Base-by-base conservation (phyloP, 2,113 vertebrate species). In the Gobiocypris rarus region DNA sequence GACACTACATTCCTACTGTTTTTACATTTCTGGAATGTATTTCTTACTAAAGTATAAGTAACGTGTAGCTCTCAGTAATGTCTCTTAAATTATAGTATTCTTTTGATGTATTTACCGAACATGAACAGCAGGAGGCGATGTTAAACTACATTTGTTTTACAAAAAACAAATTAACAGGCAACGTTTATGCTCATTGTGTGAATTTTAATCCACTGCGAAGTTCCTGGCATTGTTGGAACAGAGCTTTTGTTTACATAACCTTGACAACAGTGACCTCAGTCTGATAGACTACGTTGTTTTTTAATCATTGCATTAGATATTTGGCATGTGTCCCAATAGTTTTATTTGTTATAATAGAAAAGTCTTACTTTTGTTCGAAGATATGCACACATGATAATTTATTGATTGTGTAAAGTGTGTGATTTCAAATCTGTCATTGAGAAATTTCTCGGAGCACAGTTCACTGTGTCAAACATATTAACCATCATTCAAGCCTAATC, bases 111-210 rank as follows among this genome's bases (percentile, higher is more conserved):
- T 58, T 43, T 58, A 17, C 43, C 10, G 48, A 2, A 31, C 5
- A 34, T 13, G 63, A 77, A 65, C 86, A 85, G 28, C 73, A 87
- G 86, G 65, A 79, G 86, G 65, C 75, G 54, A 19, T 79, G 19
- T 79, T 74, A 11, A 28, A 63, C 67, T 75, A 24, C 65, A 3
- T 8, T 28, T 54, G 1, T 34, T 67, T 28, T n/a, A n/a, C n/a
- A n/a, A n/a, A n/a, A n/a, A n/a, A 2, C 17, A 31, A 15, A 34
- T 9, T 13, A 13, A 38, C 17, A 5, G 14, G 7, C 3, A 73
- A 58, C 17, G 31, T 80, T 67, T 31, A 15, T 61, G 76, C 11
- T 31, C 14, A 65, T 28, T 28, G 28, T 19, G 15, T 61, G 0
- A 0, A 28, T 65, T 28, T 67, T 9, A 67, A n/a, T 50, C 43